Percentiles rank a stretch among this genome's conserved stretches.
phyloP scores from a whole-genome alignment of 2,888 invertebrate genomes.

The Melanostoma mellinum region DNA sequence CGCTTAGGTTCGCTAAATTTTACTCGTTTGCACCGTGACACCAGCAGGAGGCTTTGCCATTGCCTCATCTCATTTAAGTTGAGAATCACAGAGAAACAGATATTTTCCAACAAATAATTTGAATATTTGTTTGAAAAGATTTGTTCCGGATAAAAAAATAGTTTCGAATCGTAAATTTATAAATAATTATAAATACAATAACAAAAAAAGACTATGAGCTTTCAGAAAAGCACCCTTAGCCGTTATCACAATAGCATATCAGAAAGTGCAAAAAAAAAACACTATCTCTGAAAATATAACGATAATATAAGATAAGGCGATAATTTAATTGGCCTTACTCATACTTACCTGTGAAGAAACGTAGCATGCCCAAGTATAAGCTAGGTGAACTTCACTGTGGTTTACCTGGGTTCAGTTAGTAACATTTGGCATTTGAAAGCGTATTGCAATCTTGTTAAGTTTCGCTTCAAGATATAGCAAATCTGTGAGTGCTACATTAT shows the following conservation, averaged over 20 bases:
- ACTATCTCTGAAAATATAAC: slow-evolving; percentile 32
- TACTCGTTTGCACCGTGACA: no score
- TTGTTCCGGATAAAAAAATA: not conserved
- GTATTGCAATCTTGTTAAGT: slow-evolving; percentile 48
- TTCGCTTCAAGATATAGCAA: slow-evolving; percentile 16
- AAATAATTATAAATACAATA: not conserved
- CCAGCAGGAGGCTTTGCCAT: no score
- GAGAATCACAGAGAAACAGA: no score
- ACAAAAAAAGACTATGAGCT: not conserved
- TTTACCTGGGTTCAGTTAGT: slow-evolving; percentile 52
- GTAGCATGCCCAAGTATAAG: slow-evolving; percentile 5
- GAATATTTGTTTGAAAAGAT: no score
- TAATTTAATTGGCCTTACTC: slow-evolving; percentile 46
- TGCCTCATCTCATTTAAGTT: no score
- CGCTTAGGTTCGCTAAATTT: no score
- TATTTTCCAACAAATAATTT: no score
- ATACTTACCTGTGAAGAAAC: not conserved
- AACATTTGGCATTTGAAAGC: slow-evolving; percentile 54
- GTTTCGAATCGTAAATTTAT: not conserved
- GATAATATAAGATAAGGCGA: slow-evolving; percentile 44
- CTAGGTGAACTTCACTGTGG: slow-evolving; percentile 43
- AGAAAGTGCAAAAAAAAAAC: slow-evolving; percentile 20
- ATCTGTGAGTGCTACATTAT: slow-evolving; percentile 6
- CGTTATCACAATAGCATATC: not conserved
- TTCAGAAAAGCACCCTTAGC: not conserved